A percentile compares a stretch with the other conserved stretches of the same genome.
These are phyloP conservation scores for Chascanopsetta lugubris DNA, from an alignment of 2,113 vertebrate species.

Conservation along the genomic window DNA sequence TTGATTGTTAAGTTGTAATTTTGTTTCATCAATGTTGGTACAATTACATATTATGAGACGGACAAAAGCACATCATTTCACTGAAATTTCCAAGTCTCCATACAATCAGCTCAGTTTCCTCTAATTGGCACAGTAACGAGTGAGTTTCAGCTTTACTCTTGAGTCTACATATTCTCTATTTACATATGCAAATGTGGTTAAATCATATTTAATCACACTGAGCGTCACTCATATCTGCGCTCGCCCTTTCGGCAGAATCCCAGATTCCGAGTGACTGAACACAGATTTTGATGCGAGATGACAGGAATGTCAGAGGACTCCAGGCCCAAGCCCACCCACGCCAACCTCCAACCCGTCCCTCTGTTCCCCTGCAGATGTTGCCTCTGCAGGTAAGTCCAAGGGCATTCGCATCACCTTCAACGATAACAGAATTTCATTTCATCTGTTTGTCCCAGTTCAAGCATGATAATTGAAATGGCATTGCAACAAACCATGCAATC, in stretches of 20 bases:
- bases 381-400: slow-evolving; percentile 44
- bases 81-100: slow-evolving; percentile 15
- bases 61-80: slow-evolving; percentile 11
- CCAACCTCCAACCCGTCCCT: no score
- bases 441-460: slow-evolving; percentile 24
- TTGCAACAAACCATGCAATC: not conserved
- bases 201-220: slow-evolving; percentile 57
- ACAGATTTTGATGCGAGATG: slow-evolving; percentile 39
- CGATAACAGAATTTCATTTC: no score
- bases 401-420: no score
- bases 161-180: slow-evolving; percentile 45
- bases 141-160: slow-evolving; percentile 17
- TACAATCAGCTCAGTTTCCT: slow-evolving; percentile 12
- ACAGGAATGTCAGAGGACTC: slow-evolving; percentile 60
- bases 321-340: slow-evolving; percentile 16
- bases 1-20: no score
- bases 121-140: slow-evolving; percentile 26
- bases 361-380: no score
- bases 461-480: slow-evolving; percentile 33
- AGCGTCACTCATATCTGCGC: slow-evolving; percentile 45
- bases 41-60: slow-evolving; percentile 13
- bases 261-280: slow-evolving; percentile 38
- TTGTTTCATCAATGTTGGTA: no score
- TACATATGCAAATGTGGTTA: slow-evolving; percentile 66
- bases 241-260: slow-evolving; percentile 16